A percentile compares a stretch with the other conserved stretches of the same genome.
Conservation (phyloP, 2,797 vertebrate species). For the Carapus acus region DNA sequence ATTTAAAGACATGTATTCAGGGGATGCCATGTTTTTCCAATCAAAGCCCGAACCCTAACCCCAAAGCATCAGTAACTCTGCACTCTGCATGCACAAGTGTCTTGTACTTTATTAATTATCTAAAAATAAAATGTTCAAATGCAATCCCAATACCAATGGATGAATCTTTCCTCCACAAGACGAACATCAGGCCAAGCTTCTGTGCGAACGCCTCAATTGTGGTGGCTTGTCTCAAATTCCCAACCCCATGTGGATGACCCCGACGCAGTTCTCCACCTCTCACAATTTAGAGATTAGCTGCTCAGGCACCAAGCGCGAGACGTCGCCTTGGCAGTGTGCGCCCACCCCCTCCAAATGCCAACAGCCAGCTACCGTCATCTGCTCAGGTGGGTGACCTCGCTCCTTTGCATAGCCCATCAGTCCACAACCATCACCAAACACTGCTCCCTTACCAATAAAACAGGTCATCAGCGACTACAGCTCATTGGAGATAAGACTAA, state of each 20-base stretch:
- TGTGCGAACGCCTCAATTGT: slow-evolving; percentile 36
- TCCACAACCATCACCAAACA: too few species aligned
- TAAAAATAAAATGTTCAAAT: too few species aligned
- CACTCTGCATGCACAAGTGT: too few species aligned
- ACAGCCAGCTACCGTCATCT: slow-evolving; percentile 29
- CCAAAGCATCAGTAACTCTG: too few species aligned
- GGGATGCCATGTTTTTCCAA: too few species aligned
- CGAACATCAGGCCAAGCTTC: rapidly evolving
- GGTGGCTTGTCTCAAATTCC: rapidly evolving
- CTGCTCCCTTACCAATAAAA: too few species aligned
- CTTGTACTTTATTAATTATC: too few species aligned
- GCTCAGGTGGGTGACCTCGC: slow-evolving; percentile 44
- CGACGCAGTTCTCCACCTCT: rapidly evolving
- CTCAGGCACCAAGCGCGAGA: rapidly evolving
- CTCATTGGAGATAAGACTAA: neutral
- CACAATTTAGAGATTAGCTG: slow-evolving; percentile 2
- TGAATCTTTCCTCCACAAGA: slow-evolving; percentile 2
- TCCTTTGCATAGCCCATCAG: neutral
- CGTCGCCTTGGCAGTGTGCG: slow-evolving; percentile 58
- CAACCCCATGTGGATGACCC: rapidly evolving
- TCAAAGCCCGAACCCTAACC: too few species aligned
- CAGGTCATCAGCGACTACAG: slow-evolving; percentile 42
- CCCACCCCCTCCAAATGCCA: rapidly evolving
- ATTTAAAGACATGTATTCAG: too few species aligned
- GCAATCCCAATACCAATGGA: neutral